Evolutionary conservation across 1,140 invertebrate genomes (phyloP).

Genomic region (Drosophila bipectinata): DNA sequence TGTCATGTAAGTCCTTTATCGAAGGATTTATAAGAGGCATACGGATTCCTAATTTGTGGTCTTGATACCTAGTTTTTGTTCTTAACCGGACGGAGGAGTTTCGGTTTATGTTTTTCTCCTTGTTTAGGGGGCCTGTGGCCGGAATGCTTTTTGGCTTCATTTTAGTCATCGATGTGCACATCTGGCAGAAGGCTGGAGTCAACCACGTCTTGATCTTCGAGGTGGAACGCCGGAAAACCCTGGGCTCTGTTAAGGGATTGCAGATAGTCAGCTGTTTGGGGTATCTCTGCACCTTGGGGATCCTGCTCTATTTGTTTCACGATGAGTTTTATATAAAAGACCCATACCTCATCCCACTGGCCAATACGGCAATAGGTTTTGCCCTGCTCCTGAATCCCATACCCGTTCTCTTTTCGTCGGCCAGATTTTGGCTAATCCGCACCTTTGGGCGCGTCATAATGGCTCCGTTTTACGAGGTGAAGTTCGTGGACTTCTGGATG

Average conservation of each 20-base stretch:
- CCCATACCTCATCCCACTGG: constrained; percentile 86
- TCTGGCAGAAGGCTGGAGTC: constrained; percentile 90
- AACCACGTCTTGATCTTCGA: constrained; percentile 93
- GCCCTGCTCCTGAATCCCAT: constrained; percentile 88
- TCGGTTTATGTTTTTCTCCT: constrained; percentile 24
- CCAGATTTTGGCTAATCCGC: constrained; percentile 82
- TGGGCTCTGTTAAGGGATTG: constrained; percentile 87
- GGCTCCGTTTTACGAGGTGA: constrained; percentile 93
- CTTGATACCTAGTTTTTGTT: constrained; percentile 43
- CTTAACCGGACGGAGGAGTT: constrained; percentile 38
- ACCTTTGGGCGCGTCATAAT: constrained; percentile 86
- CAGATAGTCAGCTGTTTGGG: constrained; percentile 88
- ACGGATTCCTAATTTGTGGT: background rate
- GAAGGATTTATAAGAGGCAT: too few species aligned
- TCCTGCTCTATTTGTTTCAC: constrained; percentile 84
- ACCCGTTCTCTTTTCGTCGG: constrained; percentile 82
- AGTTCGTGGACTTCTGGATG: constrained; percentile 96
- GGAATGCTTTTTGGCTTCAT: constrained; percentile 87
- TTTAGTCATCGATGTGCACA: constrained; percentile 88
- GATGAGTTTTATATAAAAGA: constrained; percentile 84
- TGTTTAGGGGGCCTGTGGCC: constrained; percentile 88
- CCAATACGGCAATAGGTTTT: constrained; percentile 85
- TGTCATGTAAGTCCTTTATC: constrained; percentile 84
- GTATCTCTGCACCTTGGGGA: constrained; percentile 87
- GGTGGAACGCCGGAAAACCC: constrained; percentile 89